phyloP scores from a whole-genome alignment of 2,888 invertebrate species.

The Parthenolecanium corni region DNA sequence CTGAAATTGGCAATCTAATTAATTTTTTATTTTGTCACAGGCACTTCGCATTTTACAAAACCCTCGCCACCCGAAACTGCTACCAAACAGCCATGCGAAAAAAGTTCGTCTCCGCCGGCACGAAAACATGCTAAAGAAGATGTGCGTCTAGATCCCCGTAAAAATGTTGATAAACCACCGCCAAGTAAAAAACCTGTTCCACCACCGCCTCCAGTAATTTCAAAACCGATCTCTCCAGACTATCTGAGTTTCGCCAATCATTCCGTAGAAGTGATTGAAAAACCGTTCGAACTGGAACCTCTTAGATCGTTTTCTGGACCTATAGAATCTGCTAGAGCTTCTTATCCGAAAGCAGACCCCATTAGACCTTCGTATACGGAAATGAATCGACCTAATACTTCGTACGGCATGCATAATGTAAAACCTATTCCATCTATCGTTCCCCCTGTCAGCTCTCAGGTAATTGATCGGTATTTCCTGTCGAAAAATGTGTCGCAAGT shows the following conservation, averaged over 20 bases:
- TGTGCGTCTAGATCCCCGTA: too few species aligned
- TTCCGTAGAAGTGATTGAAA: background rate
- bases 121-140: too few species aligned
- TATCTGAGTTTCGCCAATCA: background rate
- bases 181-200: background rate
- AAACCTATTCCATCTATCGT: background rate
- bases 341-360: too few species aligned
- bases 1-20: background rate
- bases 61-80: too few species aligned
- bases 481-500: background rate
- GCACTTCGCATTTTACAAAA: too few species aligned
- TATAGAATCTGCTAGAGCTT: too few species aligned
- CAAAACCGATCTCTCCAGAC: background rate
- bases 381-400: background rate
- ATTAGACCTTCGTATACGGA: background rate
- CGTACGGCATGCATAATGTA: background rate
- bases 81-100: too few species aligned
- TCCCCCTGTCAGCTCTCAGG: slow-evolving; percentile 1
- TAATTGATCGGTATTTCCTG: background rate
- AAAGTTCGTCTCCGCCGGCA: too few species aligned
- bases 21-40: background rate
- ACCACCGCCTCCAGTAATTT: slow-evolving; percentile 12
- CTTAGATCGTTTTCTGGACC: too few species aligned
- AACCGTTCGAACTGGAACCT: background rate
- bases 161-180: background rate